Conservation (phyloP, 2,797 vertebrate genomes). For the Myotis daubentonii region DNA sequence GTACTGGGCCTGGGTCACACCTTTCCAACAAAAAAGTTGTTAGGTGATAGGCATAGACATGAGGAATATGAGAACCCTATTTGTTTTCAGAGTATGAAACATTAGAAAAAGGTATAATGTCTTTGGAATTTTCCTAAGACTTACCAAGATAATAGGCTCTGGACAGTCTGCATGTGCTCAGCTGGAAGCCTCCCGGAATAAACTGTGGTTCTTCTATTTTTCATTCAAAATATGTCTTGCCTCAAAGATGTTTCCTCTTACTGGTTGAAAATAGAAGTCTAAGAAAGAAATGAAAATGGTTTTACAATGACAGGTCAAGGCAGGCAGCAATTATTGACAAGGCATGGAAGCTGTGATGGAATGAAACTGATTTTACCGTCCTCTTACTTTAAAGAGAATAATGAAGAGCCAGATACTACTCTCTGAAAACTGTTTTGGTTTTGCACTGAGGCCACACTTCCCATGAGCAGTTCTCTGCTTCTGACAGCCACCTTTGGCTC, state of each 20-base stretch:
- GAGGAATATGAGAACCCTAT: not conserved
- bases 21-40: not conserved
- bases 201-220: not conserved
- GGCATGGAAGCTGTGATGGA: not conserved
- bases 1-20: not conserved
- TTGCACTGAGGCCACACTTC: not conserved
- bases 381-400: not conserved
- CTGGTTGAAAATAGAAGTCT: not conserved
- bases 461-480: not conserved
- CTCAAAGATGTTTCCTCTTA: not conserved
- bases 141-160: not conserved
- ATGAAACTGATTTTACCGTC: not conserved
- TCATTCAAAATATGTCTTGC: slow-evolving; percentile 14
- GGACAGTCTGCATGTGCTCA: not conserved
- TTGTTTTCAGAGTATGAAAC: not conserved
- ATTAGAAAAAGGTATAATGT: not conserved
- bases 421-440: not conserved
- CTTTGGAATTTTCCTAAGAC: not conserved
- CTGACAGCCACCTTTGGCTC: not conserved
- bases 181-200: not conserved
- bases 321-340: not conserved
- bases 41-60: not conserved
- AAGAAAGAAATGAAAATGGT: not conserved
- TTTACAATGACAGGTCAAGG: not conserved
- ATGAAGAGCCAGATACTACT: not conserved